Evolutionary conservation across 2,888 invertebrate species (phyloP).

Genomic region (Xanthia togata): DNA sequence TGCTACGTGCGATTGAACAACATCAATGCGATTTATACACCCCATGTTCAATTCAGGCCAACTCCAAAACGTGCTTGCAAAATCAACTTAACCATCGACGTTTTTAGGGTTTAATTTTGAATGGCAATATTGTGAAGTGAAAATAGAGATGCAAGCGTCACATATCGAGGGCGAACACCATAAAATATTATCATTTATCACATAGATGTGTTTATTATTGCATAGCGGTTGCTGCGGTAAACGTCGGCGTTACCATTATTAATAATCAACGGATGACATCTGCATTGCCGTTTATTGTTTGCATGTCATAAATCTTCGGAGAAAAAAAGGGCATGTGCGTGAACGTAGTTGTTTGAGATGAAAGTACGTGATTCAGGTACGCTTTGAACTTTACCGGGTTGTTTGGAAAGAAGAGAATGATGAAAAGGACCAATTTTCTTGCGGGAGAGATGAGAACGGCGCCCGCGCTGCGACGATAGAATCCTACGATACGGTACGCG

Average conservation of each 20-base stretch:
- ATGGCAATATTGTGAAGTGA: conserved; percentile 63
- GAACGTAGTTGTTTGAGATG: conserved; percentile 65
- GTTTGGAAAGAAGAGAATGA: neutral
- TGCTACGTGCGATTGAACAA: conserved; percentile 89
- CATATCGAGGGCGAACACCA: conserved; percentile 85
- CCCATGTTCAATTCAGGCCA: conserved; percentile 78
- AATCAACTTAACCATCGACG: conserved; percentile 27
- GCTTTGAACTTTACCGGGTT: conserved; percentile 10
- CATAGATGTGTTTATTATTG: conserved; percentile 86
- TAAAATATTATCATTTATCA: conserved; percentile 90
- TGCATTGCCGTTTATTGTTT: conserved; percentile 81
- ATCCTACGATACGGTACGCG: neutral
- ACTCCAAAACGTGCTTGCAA: conserved; percentile 57
- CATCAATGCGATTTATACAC: conserved; percentile 86
- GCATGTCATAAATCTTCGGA: conserved; percentile 73
- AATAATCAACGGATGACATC: conserved; percentile 85
- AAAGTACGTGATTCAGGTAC: conserved; percentile 46
- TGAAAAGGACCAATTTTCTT: neutral
- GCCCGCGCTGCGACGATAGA: accelerated
- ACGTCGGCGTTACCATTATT: conserved; percentile 87
- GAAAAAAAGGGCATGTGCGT: conserved; percentile 70
- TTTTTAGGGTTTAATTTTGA: conserved; percentile 58
- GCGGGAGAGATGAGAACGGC: neutral
- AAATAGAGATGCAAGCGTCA: conserved; percentile 87
- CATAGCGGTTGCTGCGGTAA: conserved; percentile 87